Percentiles rank a stretch among this genome's conserved stretches.
phyloP scores from a whole-genome alignment of 2,888 invertebrate species.

The Blastobasis adustella region DNA sequence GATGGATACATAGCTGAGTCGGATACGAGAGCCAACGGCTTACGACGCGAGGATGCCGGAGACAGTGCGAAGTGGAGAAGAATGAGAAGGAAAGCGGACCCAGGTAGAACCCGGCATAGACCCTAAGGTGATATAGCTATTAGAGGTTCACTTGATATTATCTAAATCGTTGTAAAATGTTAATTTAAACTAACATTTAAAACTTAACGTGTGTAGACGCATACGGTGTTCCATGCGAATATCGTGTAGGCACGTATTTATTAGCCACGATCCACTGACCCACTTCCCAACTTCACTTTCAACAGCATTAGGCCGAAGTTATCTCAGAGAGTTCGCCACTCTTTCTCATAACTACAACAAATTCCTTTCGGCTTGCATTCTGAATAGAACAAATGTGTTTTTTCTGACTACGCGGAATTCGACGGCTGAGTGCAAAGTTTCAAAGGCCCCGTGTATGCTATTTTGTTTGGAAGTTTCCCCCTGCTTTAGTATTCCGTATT shows the following conservation, averaged over 20 bases:
- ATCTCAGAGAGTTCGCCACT: neutral
- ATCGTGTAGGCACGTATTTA: no score
- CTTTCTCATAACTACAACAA: neutral
- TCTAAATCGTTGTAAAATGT: no score
- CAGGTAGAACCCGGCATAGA: no score
- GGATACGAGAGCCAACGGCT: no score
- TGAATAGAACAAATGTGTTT: neutral
- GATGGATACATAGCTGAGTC: neutral
- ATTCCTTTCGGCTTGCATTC: neutral
- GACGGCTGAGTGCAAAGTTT: neutral
- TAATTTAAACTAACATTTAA: no score
- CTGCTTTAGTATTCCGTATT: no score
- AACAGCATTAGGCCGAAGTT: neutral
- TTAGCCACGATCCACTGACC: neutral
- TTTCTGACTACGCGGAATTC: constrained; percentile 1
- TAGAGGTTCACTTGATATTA: no score
- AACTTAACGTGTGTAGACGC: neutral
- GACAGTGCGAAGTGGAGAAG: no score
- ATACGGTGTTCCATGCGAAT: neutral
- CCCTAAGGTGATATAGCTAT: no score
- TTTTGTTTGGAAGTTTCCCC: no score
- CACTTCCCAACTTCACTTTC: neutral
- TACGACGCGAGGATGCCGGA: no score
- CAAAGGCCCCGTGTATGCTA: neutral
- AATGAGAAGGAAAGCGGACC: no score